Evolutionary conservation across 2,888 invertebrate species (phyloP), one percentile per base, ranked within the genome.

Genomic region (Hyposoter dolosus): DNA sequence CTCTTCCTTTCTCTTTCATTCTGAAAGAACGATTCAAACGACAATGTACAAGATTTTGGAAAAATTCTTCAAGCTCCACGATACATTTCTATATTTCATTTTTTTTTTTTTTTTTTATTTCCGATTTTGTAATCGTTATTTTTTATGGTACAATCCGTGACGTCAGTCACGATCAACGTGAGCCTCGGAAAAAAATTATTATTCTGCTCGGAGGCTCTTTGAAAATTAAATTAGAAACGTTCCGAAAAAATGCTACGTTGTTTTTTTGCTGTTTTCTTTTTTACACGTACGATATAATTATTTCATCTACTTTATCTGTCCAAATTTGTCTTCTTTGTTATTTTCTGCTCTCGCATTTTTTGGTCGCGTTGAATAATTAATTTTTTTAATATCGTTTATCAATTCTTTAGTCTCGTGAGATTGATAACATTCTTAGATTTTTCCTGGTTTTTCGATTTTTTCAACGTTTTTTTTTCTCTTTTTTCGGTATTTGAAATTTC

Each of bases 141-240:
- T 43, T 74, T 82, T 85, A 85, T 82, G 43, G 53, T 78, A 82
- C 85, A 78, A 75, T 78, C 50, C 75, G 74, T 75, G 75, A 69
- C 85, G 47, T 50, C 53, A 56, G 78, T 78, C 85, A 85, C 85
- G 85, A 69, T 85, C 85, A 85, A 85, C 82, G 82, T 85, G 85
- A 82, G 75, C 63, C 85, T 50, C 32, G 40, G 40, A 69, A 71
- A 77, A 78, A 63, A 50, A 43, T 66, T 60, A 77, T 74, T 17
- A 56, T 23, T 60, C n/a, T 45, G n/a, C 81, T 60, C 56, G 65
- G 65, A 32, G 60, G 78, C 75, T 45, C 71, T 79, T 28, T 60
- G 76, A 84, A 76, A 74, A 77, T 77, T 78, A 69, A 87, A 87
- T 83, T 47, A 76, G 78, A 80, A 72, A 74, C 78, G 66, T 28